Evolutionary conservation across 1,140 invertebrate genomes (phyloP).

Genomic region (Ectropis grisescens): DNA sequence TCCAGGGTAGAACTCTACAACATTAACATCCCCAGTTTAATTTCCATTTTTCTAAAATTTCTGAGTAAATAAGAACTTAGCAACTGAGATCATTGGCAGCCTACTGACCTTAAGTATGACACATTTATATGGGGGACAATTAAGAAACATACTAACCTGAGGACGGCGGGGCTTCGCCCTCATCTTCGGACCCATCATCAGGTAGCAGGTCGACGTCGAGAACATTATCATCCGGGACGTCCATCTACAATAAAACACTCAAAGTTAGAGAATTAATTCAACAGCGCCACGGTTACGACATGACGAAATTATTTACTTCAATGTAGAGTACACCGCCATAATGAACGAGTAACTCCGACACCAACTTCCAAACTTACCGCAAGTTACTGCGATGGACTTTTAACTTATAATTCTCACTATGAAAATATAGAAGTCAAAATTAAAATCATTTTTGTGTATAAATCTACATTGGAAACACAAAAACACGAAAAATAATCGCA

Average conservation of each 20-base stretch:
- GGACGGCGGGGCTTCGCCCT: constrained; percentile 61
- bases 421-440: constrained; percentile 14
- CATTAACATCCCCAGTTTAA: constrained; percentile 11
- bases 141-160: constrained; percentile 51
- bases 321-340: constrained; percentile 64
- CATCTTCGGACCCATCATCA: constrained; percentile 64
- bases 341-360: constrained; percentile 37
- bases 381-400: constrained; percentile 50
- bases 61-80: too few relatives aligned
- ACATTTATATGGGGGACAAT: too few relatives aligned
- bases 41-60: too few relatives aligned
- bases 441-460: constrained; percentile 30
- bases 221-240: constrained; percentile 56
- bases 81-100: too few relatives aligned
- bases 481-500: constrained; percentile 25
- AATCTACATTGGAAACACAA: constrained; percentile 24
- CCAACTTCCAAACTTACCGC: constrained; percentile 56
- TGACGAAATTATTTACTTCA: constrained; percentile 28
- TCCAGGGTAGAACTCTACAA: constrained; percentile 63
- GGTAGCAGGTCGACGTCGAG: constrained; percentile 61
- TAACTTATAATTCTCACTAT: constrained; percentile 31
- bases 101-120: too few relatives aligned
- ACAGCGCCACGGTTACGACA: constrained; percentile 11
- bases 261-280: constrained; percentile 1
- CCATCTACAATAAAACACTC: constrained; percentile 42